These are phyloP conservation scores for Carapus acus DNA, from an alignment of 2,797 vertebrate species.

Conservation along the genomic window DNA sequence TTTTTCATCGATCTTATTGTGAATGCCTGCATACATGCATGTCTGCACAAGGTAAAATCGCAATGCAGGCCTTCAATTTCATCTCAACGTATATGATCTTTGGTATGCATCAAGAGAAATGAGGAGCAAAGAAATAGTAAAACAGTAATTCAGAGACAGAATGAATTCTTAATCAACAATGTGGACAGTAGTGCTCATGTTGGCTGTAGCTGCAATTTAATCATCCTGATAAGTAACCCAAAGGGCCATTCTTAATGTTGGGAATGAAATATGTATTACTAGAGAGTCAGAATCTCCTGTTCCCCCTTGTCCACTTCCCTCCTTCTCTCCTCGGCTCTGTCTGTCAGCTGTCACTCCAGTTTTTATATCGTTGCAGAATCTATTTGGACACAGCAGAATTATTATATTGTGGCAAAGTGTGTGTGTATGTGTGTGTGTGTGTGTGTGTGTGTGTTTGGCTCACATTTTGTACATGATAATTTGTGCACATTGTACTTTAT, in stretches of 20 bases:
- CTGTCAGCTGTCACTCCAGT: conserved; percentile 59
- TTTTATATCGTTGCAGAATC: no score
- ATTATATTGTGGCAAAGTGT: conserved; percentile 69
- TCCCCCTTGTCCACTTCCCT: conserved; percentile 2
- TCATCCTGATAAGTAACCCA: conserved; percentile 62
- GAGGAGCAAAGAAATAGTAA: conserved; percentile 27
- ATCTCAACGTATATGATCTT: conserved; percentile 25
- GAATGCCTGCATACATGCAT: conserved; percentile 39
- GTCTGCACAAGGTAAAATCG: conserved; percentile 34
- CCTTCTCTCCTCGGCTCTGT: conserved; percentile 53
- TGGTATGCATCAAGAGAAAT: conserved; percentile 10
- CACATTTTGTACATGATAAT: no score
- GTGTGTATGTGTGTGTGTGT: no score
- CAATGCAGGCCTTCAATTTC: no score
- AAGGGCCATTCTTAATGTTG: conserved; percentile 62
- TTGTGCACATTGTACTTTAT: no score
- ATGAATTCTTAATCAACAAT: conserved; percentile 35
- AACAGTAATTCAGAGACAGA: conserved; percentile 31
- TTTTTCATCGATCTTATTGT: conserved; percentile 45
- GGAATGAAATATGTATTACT: conserved; percentile 76
- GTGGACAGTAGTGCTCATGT: conserved; percentile 41
- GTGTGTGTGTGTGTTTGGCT: no score
- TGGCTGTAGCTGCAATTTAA: conserved; percentile 45
- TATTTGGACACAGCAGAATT: conserved; percentile 63
- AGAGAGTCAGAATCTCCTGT: conserved; percentile 57